phyloP scores from a whole-genome alignment of 2,797 vertebrate genomes.

The Ara ararauna region DNA sequence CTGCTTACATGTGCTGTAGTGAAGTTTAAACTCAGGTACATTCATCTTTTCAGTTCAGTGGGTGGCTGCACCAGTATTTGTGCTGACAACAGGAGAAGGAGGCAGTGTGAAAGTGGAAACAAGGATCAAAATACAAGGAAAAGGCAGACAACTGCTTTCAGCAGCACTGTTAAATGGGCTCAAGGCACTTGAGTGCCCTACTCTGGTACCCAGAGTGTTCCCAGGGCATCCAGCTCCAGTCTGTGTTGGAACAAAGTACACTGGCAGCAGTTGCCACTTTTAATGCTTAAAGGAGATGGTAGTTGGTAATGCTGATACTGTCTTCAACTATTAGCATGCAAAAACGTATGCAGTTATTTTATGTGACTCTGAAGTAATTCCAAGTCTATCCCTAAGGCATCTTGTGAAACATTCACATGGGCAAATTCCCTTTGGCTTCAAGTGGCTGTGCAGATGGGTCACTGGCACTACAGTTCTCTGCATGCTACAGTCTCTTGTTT shows the following conservation, averaged over 20 bases:
- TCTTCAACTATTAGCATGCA: background rate
- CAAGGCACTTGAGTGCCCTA: background rate
- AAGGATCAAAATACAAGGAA: background rate
- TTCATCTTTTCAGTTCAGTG: background rate
- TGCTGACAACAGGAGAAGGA: background rate
- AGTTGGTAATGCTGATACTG: background rate
- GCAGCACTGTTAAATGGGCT: background rate
- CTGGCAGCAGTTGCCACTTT: background rate
- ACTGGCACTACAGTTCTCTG: background rate
- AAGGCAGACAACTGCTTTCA: background rate
- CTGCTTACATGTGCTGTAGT: background rate
- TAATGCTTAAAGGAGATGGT: background rate
- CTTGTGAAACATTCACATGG: background rate
- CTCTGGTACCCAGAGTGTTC: background rate
- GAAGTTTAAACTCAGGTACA: background rate
- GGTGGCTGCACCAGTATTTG: background rate
- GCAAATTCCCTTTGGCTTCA: background rate
- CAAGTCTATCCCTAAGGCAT: background rate
- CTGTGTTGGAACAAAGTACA: fast-evolving
- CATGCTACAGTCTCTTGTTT: background rate
- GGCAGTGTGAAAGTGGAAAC: background rate
- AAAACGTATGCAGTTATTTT: background rate
- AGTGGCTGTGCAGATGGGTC: background rate
- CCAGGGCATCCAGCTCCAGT: background rate
- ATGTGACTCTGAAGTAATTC: background rate